A percentile compares a stretch with the other conserved stretches of the same genome.
Conservation (phyloP, 1,140 invertebrate genomes). For the Heterodera carotae region DNA sequence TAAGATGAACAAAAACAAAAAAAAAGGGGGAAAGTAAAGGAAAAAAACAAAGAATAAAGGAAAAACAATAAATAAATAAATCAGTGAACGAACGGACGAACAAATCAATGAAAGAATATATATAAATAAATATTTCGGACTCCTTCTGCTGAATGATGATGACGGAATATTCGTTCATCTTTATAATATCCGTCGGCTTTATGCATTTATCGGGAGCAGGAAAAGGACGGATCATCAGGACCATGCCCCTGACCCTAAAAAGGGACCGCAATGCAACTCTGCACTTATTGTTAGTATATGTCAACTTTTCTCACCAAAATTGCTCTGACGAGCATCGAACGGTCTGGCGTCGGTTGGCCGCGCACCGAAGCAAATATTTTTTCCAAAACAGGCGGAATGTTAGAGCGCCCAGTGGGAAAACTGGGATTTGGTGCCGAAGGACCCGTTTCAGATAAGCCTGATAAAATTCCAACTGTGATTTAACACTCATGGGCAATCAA, state of each 20-base stretch:
- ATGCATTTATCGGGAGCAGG: background rate
- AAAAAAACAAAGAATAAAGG: too few relatives aligned
- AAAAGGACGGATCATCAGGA: background rate
- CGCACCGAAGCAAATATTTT: constrained; percentile 16
- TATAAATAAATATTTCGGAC: background rate
- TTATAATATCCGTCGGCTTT: background rate
- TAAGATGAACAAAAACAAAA: too few relatives aligned
- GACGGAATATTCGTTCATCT: background rate
- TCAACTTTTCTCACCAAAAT: background rate
- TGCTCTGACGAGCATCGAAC: background rate
- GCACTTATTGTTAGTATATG: too few relatives aligned
- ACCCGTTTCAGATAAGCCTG: background rate
- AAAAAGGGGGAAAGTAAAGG: too few relatives aligned
- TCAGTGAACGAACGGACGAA: too few relatives aligned
- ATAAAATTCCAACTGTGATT: too few relatives aligned
- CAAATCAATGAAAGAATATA: background rate
- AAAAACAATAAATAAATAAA: too few relatives aligned
- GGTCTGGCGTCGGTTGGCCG: background rate
- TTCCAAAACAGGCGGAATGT: constrained; percentile 12
- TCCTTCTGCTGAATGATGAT: background rate
- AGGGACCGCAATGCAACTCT: too few relatives aligned
- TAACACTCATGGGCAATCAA: background rate
- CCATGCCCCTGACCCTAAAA: background rate
- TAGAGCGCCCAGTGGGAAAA: constrained; percentile 1
- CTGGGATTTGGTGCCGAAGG: background rate